A percentile compares a stretch with the other conserved stretches of the same genome.
Conservation (phyloP, 2,113 vertebrate species). For the Isurus oxyrinchus region DNA sequence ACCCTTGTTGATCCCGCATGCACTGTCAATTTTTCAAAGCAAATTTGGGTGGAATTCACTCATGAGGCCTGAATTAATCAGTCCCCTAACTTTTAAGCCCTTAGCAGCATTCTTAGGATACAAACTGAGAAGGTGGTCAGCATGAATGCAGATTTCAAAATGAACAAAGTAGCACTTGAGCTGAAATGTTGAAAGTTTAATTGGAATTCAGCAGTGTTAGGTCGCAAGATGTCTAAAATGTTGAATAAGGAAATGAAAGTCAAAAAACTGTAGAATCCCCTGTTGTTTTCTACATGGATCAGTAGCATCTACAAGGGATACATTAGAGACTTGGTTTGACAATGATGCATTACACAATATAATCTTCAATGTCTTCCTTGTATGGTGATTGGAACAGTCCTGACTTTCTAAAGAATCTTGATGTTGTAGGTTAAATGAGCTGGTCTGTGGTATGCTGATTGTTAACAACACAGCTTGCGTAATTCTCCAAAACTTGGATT, state of each 20-base stretch:
- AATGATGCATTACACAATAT: not conserved
- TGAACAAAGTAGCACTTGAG: conserved; percentile 39
- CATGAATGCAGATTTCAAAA: conserved; percentile 42
- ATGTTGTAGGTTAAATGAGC: no score
- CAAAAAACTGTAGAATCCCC: not conserved
- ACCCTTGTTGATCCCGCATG: not conserved
- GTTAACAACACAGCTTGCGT: conserved; percentile 32
- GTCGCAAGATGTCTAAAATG: conserved; percentile 46
- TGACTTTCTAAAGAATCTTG: not conserved
- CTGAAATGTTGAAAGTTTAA: conserved; percentile 45
- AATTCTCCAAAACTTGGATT: conserved; percentile 46
- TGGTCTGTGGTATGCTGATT: not conserved
- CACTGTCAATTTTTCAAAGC: not conserved
- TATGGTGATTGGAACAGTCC: not conserved
- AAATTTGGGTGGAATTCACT: not conserved
- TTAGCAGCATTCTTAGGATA: not conserved
- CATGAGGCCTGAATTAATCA: not conserved
- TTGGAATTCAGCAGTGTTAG: conserved; percentile 42
- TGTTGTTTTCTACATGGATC: conserved; percentile 12
- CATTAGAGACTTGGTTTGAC: not conserved
- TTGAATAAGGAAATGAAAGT: conserved; percentile 41
- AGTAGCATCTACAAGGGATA: not conserved
- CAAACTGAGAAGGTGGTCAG: conserved; percentile 41
- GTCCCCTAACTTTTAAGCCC: not conserved
- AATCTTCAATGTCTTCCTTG: no score